phyloP scores from a whole-genome alignment of 2,797 vertebrate genomes.

The Rhodeus uyekii region DNA sequence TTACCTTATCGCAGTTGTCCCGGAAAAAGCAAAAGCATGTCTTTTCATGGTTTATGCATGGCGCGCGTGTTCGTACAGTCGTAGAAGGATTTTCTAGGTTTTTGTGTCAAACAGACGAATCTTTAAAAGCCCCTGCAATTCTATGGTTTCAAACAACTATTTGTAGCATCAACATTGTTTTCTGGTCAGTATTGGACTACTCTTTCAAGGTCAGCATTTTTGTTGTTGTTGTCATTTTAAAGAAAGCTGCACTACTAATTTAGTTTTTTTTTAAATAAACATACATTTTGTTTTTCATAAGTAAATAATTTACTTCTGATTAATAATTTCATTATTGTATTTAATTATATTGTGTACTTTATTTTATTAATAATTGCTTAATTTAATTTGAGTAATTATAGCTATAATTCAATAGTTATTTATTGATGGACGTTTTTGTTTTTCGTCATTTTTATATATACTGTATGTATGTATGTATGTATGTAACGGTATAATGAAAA shows the following conservation, averaged over 20 bases:
- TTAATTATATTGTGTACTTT: not conserved
- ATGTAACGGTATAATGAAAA: no score
- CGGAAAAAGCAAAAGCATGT: not conserved
- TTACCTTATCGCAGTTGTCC: slow-evolving; percentile 12
- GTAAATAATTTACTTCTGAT: not conserved
- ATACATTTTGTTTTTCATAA: not conserved
- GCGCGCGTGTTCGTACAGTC: not conserved
- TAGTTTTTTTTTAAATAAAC: not conserved
- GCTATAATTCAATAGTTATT: no score
- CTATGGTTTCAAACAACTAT: not conserved
- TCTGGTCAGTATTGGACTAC: not conserved
- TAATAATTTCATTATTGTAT: not conserved
- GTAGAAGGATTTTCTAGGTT: not conserved
- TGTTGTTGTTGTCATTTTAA: no score
- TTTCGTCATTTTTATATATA: no score
- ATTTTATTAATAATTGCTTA: no score
- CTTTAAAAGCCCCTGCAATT: not conserved
- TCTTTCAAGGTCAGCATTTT: no score
- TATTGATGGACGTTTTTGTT: no score
- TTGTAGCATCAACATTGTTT: not conserved
- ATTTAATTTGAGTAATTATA: no score
- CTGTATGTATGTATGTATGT: no score
- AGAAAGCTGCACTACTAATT: no score
- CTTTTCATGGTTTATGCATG: slow-evolving; percentile 17
- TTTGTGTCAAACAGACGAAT: not conserved